Evolutionary conservation across 2,113 vertebrate genomes (phyloP), one percentile per base, ranked within the genome.

Genomic region (Apteryx mantelli): DNA sequence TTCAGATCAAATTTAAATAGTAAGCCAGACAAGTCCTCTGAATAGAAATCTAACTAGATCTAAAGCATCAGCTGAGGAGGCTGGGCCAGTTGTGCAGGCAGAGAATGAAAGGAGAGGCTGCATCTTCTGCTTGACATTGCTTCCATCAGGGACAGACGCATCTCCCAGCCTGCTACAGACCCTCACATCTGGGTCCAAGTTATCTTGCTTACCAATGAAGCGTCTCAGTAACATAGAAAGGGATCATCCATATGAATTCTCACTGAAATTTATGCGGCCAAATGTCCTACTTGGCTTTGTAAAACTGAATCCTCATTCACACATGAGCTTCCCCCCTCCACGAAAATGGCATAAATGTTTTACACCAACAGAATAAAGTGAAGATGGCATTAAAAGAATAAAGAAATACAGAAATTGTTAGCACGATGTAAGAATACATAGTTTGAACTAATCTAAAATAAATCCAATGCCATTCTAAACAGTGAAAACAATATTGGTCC

Each of bases 241-340:
- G 87, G 71, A 94, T 94, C 95, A 95, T 63, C 55, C 50, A 65
- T 48, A 71, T 3, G 5, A 94, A 86, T 81, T 89, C 60, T 50
- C 73, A 61, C 69, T 26, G 64, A 94, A 93, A 91, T 83, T 60
- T 71, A 30, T 11, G 32, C 56, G 55, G 40, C 13, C 85, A 94
- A 94, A 91, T 44, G 8, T 42, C 44, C 80, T 83, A 52, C 40
- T 82, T 82, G 91, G 64, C 85, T 96, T 88, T 93, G 38, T 21
- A 81, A 91, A 64, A n/a, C 0, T 48, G 60, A 93, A 70, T 64
- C 38, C 56, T 83, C 71, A 78, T 81, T 88, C 91, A 50, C 52
- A 60, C 46, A 46, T 52, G n/a, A 78, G n/a, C 22, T 71, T 28
- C 36, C 55, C 55, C 7, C 8, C 17, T 83, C 61, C 28, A 18